These are phyloP conservation scores for Crocodylus rhombifer DNA, from an alignment of 2,797 vertebrate species.

Conservation along the genomic window DNA sequence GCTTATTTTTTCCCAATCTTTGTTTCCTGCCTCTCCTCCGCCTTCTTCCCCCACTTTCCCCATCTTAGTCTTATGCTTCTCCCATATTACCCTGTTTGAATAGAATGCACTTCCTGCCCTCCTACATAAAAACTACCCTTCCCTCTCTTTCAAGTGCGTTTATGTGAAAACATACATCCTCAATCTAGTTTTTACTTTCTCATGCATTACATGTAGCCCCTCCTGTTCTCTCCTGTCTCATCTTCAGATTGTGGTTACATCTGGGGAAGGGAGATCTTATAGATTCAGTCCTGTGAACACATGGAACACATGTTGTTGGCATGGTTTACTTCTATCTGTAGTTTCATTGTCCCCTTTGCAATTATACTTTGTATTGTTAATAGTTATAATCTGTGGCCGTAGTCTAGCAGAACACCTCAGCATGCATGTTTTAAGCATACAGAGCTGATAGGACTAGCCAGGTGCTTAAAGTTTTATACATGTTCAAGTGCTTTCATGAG, in stretches of 20 bases:
- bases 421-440: neutral
- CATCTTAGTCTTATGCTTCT: neutral
- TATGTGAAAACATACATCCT: no score
- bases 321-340: no score
- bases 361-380: no score
- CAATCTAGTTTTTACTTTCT: neutral
- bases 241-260: neutral
- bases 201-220: neutral
- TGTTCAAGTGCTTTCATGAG: neutral
- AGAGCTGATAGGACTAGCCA: neutral
- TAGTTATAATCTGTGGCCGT: neutral
- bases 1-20: neutral
- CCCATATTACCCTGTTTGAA: neutral
- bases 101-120: no score
- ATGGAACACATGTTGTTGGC: no score
- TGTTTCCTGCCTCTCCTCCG: neutral
- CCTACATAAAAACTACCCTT: no score
- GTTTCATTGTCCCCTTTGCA: no score
- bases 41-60: neutral
- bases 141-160: no score
- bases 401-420: neutral
- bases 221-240: neutral
- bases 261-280: neutral
- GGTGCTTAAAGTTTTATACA: neutral
- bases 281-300: neutral